phyloP scores from a whole-genome alignment of 2,888 invertebrate species.

The Eupithecia tripunctaria region DNA sequence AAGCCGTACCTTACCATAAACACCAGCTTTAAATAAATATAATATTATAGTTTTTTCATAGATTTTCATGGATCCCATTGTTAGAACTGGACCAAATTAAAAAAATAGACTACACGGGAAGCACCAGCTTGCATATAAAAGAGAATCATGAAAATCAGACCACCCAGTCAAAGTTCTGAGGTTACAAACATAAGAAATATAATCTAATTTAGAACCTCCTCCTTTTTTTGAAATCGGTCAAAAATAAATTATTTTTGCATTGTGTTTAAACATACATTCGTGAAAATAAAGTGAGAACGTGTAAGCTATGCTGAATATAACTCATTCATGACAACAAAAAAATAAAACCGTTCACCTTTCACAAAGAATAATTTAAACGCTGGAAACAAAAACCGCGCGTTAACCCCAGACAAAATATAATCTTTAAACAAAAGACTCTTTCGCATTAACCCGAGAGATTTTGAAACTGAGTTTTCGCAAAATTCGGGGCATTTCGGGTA shows the following conservation, averaged over 20 bases:
- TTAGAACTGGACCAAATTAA: too few relatives aligned
- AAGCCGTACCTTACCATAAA: too few relatives aligned
- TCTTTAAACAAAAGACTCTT: conserved; percentile 61
- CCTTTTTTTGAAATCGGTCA: too few relatives aligned
- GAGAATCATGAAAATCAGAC: too few relatives aligned
- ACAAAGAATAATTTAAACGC: conserved; percentile 15
- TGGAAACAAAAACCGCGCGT: conserved; percentile 49
- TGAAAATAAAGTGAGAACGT: neutral
- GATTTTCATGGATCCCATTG: too few relatives aligned
- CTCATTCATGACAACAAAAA: neutral
- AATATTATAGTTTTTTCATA: too few relatives aligned
- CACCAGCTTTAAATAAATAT: neutral
- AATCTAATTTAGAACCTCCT: too few relatives aligned
- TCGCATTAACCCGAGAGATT: conserved; percentile 66
- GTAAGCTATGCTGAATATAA: neutral
- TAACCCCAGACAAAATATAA: conserved; percentile 56
- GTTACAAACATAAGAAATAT: too few relatives aligned
- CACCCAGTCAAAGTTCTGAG: too few relatives aligned
- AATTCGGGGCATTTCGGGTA: conserved; percentile 70
- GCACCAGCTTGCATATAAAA: too few relatives aligned
- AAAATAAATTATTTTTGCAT: neutral
- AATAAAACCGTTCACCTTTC: conserved; percentile 11
- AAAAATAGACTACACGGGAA: too few relatives aligned
- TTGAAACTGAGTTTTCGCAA: conserved; percentile 63
- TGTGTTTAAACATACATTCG: neutral